Percentiles rank a stretch among this genome's conserved stretches.
Conservation (phyloP, 2,888 invertebrate species). For the Agonopterix alstromeriana region DNA sequence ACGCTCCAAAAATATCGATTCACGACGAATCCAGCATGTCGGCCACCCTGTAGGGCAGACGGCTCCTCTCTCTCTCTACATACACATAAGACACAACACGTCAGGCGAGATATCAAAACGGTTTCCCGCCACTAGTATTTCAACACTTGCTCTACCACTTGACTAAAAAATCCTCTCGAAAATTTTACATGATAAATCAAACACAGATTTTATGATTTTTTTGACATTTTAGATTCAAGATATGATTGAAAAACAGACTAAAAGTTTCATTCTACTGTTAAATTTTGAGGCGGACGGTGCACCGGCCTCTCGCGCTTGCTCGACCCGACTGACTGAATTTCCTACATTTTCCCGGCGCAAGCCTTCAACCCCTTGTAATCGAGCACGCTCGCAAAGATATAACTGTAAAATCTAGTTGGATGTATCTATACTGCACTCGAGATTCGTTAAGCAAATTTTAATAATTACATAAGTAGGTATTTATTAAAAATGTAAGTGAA, state of each 20-base stretch:
- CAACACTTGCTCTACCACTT: constrained; percentile 46
- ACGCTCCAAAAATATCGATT: constrained; percentile 75
- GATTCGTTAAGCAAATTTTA: background rate
- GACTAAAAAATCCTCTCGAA: constrained; percentile 17
- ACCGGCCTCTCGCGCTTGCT: constrained; percentile 52
- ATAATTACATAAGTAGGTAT: background rate
- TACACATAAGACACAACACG: constrained; percentile 75
- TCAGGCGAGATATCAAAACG: constrained; percentile 73
- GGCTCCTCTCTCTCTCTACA: constrained; percentile 68
- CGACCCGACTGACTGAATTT: constrained; percentile 70
- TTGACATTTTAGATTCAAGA: constrained; percentile 29
- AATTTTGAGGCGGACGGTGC: constrained; percentile 34
- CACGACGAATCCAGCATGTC: constrained; percentile 74
- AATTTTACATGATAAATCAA: constrained; percentile 18
- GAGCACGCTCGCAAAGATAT: constrained; percentile 56
- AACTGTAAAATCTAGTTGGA: constrained; percentile 37
- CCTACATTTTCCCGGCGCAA: constrained; percentile 72
- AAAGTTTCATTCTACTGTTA: constrained; percentile 58
- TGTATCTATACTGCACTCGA: no score
- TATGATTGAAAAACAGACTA: constrained; percentile 53
- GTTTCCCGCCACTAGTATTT: constrained; percentile 75
- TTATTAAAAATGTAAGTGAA: background rate
- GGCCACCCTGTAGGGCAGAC: constrained; percentile 73
- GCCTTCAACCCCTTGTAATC: constrained; percentile 72
- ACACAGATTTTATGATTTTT: constrained; percentile 26